A percentile compares a stretch with the other conserved stretches of the same genome.
Evolutionary conservation across 1,140 invertebrate species (phyloP).

Genomic region (Zaprionus inermis): DNA sequence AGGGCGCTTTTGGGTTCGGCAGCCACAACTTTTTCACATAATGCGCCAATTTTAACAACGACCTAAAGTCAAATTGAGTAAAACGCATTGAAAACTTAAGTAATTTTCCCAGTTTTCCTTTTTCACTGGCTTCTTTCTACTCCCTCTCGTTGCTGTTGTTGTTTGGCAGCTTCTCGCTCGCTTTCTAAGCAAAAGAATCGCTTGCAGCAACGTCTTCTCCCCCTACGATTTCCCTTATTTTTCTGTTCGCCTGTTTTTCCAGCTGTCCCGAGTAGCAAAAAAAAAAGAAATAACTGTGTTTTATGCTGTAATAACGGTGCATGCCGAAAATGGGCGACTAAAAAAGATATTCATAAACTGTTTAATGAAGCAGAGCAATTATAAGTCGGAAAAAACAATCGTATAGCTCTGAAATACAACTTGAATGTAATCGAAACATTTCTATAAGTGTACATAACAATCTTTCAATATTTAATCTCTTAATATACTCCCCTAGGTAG

Average conservation of each 20-base stretch:
- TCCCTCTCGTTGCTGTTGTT: constrained; percentile 12
- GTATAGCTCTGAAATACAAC: constrained; percentile 42
- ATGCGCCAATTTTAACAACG: constrained; percentile 76
- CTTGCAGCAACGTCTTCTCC: constrained; percentile 45
- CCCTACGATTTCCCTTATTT: not conserved
- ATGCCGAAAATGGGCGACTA: constrained; percentile 56
- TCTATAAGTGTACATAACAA: not conserved
- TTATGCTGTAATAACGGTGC: constrained; percentile 64
- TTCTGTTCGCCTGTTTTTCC: constrained; percentile 58
- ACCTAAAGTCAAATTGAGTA: constrained; percentile 79
- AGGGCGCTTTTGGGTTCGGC: constrained; percentile 58
- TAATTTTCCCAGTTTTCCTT: constrained; percentile 61
- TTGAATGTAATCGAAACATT: not conserved
- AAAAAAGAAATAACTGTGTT: constrained; percentile 52
- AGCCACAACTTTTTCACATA: constrained; percentile 62
- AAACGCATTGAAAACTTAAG: constrained; percentile 81
- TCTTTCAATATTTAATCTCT: too few species aligned
- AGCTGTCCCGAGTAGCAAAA: constrained; percentile 43
- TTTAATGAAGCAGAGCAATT: constrained; percentile 78
- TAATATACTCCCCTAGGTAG: constrained; percentile 34
- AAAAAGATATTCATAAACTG: constrained; percentile 66
- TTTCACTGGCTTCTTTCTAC: constrained; percentile 22
- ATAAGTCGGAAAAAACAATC: constrained; percentile 47
- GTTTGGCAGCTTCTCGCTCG: constrained; percentile 19
- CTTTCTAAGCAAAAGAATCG: constrained; percentile 25